Conservation (phyloP, 1,140 invertebrate species). For the Tetramorium simillimum region DNA sequence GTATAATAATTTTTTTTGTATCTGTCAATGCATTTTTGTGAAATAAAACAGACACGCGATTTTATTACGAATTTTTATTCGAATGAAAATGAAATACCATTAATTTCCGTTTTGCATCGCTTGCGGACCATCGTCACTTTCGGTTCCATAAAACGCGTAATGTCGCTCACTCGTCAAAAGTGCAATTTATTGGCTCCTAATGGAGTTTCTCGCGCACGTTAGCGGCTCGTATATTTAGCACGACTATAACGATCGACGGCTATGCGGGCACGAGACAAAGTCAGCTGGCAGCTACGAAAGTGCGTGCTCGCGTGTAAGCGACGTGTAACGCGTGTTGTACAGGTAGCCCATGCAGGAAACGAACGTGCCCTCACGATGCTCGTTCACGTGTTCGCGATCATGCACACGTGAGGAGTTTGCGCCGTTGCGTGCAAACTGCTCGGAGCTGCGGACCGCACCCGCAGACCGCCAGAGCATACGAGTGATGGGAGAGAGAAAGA, state of each 20-base stretch:
- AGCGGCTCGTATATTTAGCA: constrained; percentile 40
- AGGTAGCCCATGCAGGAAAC: constrained; percentile 28
- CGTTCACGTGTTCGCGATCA: constrained; percentile 7
- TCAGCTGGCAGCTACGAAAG: constrained; percentile 42
- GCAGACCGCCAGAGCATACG: neutral
- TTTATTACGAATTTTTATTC: neutral
- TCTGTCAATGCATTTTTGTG: neutral
- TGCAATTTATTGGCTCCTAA: constrained; percentile 44
- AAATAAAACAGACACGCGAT: neutral
- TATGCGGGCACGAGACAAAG: constrained; percentile 2
- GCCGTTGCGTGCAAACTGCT: neutral
- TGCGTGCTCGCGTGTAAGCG: constrained; percentile 20
- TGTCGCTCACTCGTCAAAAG: neutral
- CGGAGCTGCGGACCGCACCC: neutral
- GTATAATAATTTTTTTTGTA: neutral
- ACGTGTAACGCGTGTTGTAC: constrained; percentile 15
- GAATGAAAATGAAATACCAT: neutral
- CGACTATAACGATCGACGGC: constrained; percentile 37
- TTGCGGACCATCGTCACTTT: neutral
- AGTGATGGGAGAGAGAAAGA: neutral
- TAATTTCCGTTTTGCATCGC: neutral
- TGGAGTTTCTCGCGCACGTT: constrained; percentile 8
- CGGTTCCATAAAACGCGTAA: neutral
- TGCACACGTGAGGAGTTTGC: constrained; percentile 12
- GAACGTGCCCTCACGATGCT: constrained; percentile 16